Base-by-base conservation (phyloP, 2,113 vertebrate species). In the Calypte anna region DNA sequence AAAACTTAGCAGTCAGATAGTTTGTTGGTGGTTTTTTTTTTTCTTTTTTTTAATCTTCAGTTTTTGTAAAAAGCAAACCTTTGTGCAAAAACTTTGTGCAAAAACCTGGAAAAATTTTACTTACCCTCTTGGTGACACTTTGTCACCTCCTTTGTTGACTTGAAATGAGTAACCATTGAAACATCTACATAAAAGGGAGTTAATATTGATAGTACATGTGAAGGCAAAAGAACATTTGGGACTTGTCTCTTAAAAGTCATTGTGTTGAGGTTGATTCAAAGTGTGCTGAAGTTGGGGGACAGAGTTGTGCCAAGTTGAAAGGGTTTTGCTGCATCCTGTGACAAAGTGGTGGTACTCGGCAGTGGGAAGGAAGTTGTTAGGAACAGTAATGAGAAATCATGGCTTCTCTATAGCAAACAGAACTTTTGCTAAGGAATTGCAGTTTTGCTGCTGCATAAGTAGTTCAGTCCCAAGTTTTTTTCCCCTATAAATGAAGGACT, bases 321-420 rank as follows among this genome's bases (percentile, higher is more conserved):
- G 43, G 54, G 23, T 61, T 90, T 91, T 8, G 7, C 27, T 28
- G 23, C 11, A 10, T 91, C 20, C 5, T 25, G 23, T 28, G 62
- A 51, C 38, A 33, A 68, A 79, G 28, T 82, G 58, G 16, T 91
- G 36, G 7, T 43, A n/a, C 28, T 76, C 82, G 33, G 7, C 57
- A 36, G 24, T 40, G 53, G 6, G 28, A 46, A 67, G 14, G 22
- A 70, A 62, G 38, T 8, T 0, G 0, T 67, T 63, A 36, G 4
- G 59, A 48, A 46, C 19, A 70, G 10, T 38, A 59, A 61, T 31
- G 31, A 72, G 63, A 81, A 79, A 53, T 50, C 25, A 14, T 15
- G 51, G 12, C 12, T 9, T 5, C 88, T 75, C 28, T 23, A 4
- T 48, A 68, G 24, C 25, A 90, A 81, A 57, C 31, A 53, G 40